Conservation (phyloP, 2,888 invertebrate species). For the Apantesis nais region DNA sequence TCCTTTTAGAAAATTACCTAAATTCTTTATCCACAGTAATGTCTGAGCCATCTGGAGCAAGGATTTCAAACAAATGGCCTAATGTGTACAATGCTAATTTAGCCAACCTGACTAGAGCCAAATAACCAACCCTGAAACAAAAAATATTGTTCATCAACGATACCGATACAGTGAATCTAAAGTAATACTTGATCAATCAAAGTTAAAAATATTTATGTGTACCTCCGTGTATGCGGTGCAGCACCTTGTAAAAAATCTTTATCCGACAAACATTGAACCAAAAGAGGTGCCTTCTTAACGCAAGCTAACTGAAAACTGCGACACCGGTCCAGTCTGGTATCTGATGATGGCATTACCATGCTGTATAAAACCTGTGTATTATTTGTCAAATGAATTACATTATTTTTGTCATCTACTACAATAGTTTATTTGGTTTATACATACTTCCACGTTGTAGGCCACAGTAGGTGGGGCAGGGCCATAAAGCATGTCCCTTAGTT, state of each 20-base stretch:
- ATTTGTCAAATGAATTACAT: constrained; percentile 25
- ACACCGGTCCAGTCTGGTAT: constrained; percentile 90
- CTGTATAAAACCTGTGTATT: constrained; percentile 90
- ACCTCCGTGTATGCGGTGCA: constrained; percentile 80
- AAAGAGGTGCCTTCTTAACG: constrained; percentile 84
- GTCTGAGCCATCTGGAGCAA: constrained; percentile 81
- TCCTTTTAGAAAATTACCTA: constrained; percentile 58
- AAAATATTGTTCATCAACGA: constrained; percentile 1
- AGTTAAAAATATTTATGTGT: constrained; percentile 13
- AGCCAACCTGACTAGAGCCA: constrained; percentile 94
- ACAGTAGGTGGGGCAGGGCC: constrained; percentile 81
- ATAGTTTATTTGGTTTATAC: constrained; percentile 13
- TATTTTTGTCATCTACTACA: constrained; percentile 2
- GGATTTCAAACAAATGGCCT: constrained; percentile 91
- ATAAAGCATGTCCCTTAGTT: constrained; percentile 77
- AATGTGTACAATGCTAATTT: constrained; percentile 95
- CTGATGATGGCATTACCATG: constrained; percentile 95
- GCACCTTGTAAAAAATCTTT: constrained; percentile 79
- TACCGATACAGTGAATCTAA: neutral
- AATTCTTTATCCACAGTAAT: constrained; percentile 72
- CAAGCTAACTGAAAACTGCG: constrained; percentile 86
- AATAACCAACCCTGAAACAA: constrained; percentile 90
- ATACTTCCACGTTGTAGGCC: constrained; percentile 80
- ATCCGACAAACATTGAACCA: constrained; percentile 79
- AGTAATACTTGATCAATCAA: neutral